Base-by-base conservation (phyloP, 2,113 vertebrate genomes). In the Dicentrarchus labrax region DNA sequence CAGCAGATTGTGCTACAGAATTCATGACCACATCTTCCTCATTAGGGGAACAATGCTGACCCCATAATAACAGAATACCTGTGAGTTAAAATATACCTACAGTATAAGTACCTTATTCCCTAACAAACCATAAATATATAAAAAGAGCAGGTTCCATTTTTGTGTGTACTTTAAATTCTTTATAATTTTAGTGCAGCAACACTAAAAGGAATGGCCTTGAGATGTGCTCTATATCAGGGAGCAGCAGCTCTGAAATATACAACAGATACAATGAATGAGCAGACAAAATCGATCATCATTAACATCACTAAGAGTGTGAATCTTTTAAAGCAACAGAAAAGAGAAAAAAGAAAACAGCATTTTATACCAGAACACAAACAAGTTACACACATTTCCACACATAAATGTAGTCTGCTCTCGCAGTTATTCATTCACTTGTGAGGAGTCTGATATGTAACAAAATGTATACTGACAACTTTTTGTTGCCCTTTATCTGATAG, bases 201-300 rank as follows among this genome's bases (percentile, higher is more conserved):
- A 60, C 43, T 1, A 22, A 68, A 57, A 41, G 36, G 8, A 78
- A 74, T 57, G 60, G 16, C 43, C 69, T 59, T 30, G 39, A 41
- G 19, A 45, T 36, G n/a, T 38, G 73, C 30, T 56, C 21, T 30
- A 50, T 56, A 65, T 65, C 45, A 59, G 41, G 53, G 45, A 72
- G 47, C 4, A 6, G 19, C 8, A 15, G n/a, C 41, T 59, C 38
- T 64, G 56, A 84, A 76, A 64, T 30, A 68, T 84, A 45, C 81
- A 76, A 47, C 60, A 79, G 59, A 50, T 45, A 65, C 15, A 78
- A 60, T 38, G 48, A 53, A 77, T 22, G 16, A 50, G 61, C 54
- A 56, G 47, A 68, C 38, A 2, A 53, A 59, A 74, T 78, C 54
- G 41, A 72, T 68, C 19, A 64, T 78, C 64, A 78, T 86, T 81